These are phyloP conservation scores for Hydrotaea cyrtoneurina DNA, from an alignment of 2,888 invertebrate species.

Conservation along the genomic window DNA sequence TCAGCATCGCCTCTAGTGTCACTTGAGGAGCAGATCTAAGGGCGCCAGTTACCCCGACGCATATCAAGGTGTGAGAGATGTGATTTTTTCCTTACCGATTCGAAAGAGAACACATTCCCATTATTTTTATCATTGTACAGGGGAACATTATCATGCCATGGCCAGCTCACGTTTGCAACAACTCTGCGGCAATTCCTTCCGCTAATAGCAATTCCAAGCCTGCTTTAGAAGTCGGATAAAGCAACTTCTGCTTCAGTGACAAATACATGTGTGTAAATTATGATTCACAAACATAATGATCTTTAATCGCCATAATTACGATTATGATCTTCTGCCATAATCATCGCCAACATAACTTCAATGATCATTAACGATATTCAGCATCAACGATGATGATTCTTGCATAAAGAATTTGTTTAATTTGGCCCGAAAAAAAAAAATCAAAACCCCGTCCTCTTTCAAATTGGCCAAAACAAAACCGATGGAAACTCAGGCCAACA, in stretches of 20 bases:
- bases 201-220: too few relatives aligned
- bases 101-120: too few relatives aligned
- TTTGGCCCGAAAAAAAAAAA: neutral
- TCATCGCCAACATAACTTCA: neutral
- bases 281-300: conserved; percentile 14
- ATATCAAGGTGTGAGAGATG: too few relatives aligned
- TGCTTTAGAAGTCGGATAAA: too few relatives aligned
- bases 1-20: too few relatives aligned
- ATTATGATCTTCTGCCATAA: neutral
- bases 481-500: neutral
- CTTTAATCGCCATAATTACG: conserved; percentile 19
- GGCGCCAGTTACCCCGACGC: too few relatives aligned
- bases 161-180: too few relatives aligned
- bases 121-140: too few relatives aligned
- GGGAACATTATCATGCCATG: too few relatives aligned
- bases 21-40: too few relatives aligned
- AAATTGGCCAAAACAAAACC: neutral
- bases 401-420: conserved; percentile 7
- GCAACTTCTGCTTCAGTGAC: neutral
- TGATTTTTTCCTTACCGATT: too few relatives aligned
- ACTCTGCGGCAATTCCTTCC: too few relatives aligned
- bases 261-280: conserved; percentile 1
- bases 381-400: conserved; percentile 15
- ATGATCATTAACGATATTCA: neutral
- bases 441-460: neutral